Evolutionary conservation across 1,140 invertebrate species (phyloP).

Genomic region (Drosophila kepulauana): DNA sequence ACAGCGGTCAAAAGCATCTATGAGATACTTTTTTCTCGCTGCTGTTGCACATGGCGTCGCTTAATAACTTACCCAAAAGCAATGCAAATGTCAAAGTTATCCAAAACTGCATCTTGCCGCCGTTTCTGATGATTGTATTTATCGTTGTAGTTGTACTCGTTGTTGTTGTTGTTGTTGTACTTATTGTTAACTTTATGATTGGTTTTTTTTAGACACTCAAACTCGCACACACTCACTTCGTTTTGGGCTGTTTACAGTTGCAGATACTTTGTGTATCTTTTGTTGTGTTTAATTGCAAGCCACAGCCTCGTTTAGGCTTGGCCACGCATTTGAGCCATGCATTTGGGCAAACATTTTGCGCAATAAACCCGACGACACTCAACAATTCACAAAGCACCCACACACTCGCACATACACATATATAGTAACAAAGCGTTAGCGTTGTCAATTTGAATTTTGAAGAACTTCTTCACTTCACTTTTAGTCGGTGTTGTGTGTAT

Average conservation of each 20-base stretch:
- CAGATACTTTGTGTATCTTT: slow-evolving; percentile 54
- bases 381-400: slow-evolving; percentile 2
- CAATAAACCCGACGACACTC: slow-evolving; percentile 6
- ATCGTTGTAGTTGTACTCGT: slow-evolving; percentile 9
- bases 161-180: slow-evolving; percentile 7
- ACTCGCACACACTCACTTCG: not conserved
- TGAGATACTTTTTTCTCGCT: slow-evolving; percentile 59
- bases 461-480: slow-evolving; percentile 11
- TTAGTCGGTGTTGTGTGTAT: slow-evolving; percentile 11
- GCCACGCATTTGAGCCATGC: slow-evolving; percentile 46
- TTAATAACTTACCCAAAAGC: slow-evolving; percentile 76
- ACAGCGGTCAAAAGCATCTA: slow-evolving; percentile 63
- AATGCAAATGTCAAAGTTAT: slow-evolving; percentile 83
- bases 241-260: slow-evolving; percentile 55
- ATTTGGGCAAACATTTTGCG: slow-evolving; percentile 33
- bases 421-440: slow-evolving; percentile 7
- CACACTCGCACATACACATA: slow-evolving; percentile 10
- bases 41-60: slow-evolving; percentile 23
- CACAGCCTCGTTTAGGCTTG: slow-evolving; percentile 60
- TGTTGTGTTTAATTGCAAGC: slow-evolving; percentile 56
- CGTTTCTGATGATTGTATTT: slow-evolving; percentile 35
- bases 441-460: slow-evolving; percentile 29
- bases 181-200: slow-evolving; percentile 29
- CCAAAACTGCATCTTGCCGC: slow-evolving; percentile 79
- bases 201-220: not conserved